Base-by-base conservation (phyloP, 2,113 vertebrate genomes). In the Pachycephala philippinensis region DNA sequence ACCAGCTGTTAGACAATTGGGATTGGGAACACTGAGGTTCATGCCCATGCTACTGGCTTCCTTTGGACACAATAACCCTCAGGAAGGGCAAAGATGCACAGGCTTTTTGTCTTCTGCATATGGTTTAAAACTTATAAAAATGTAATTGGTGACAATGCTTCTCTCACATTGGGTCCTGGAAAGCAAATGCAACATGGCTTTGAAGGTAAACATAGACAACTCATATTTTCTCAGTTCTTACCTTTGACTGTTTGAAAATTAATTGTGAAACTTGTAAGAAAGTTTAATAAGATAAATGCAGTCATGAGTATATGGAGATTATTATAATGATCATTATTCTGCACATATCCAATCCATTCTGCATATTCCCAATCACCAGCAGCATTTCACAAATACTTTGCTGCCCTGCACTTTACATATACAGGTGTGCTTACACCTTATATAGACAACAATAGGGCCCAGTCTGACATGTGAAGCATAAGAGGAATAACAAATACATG, bases 401-500 rank as follows among this genome's bases (percentile, higher is more conserved):
- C 40, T 75, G 45, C 45, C 10, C 49, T 79, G 22, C 57, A 50
- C 60, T 87, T 79, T 74, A 56, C 61, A 72, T 40, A 39, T 75
- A 64, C 85, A 95, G 80, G 63, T 70, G 95, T 86, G 52, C 87
- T 45, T 87, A 57, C 60, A 82, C 31, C 2, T 4, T 69, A 47
- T 68, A 65, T 26, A 79, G 89, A 89, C 53, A 91, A 89, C 72
- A 96, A 89, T 28, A 79, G 35, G 45, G 39, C 72, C 72, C 54
- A 87, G 63, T 61, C 83, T 81, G 90, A 84, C 72, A 92, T 84
- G 70, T 71, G 77, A 89, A 94, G 53, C 80, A 23, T 60, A 87
- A 88, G 52, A 85, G 39, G 84, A 89, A 87, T 95, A 87, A 70
- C 87, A 93, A 96, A 94, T 94, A 61, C 7, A 64, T 4, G 69